These are phyloP conservation scores for Cottus gobio DNA, from an alignment of 2,113 vertebrate species.

Conservation along the genomic window DNA sequence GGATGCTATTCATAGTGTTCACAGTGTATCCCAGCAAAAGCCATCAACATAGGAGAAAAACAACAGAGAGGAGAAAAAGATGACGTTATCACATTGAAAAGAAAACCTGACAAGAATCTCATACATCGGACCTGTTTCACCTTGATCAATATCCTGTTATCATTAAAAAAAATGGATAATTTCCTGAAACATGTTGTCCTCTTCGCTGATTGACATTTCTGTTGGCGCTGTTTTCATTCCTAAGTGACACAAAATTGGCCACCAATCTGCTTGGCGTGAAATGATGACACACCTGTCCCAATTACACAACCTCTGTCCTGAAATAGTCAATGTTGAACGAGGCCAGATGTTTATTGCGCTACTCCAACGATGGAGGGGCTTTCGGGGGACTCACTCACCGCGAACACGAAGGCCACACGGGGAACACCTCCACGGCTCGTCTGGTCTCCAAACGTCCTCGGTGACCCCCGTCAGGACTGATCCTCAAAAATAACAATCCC, in stretches of 20 bases:
- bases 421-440: slow-evolving; percentile 51
- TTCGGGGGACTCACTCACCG: slow-evolving; percentile 24
- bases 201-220: slow-evolving; percentile 2
- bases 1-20: neutral
- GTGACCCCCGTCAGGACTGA: slow-evolving; percentile 37
- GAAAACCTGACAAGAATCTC: neutral
- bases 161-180: neutral
- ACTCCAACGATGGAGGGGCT: slow-evolving; percentile 43
- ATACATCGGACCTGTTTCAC: neutral
- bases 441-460: slow-evolving; percentile 53
- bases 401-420: slow-evolving; percentile 35
- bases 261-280: slow-evolving; percentile 51
- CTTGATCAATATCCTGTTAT: neutral
- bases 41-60: neutral
- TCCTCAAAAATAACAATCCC: slow-evolving; percentile 64
- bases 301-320: neutral
- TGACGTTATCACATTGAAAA: neutral
- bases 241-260: slow-evolving; percentile 57
- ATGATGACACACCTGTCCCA: slow-evolving; percentile 59
- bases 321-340: slow-evolving; percentile 24
- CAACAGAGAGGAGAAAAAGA: neutral
- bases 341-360: slow-evolving; percentile 27
- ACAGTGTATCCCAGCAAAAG: neutral
- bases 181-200: slow-evolving; percentile 20
- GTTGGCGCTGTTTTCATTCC: slow-evolving; percentile 51